Evolutionary conservation across 2,113 vertebrate species (phyloP).

Genomic region (Nibea albiflora): DNA sequence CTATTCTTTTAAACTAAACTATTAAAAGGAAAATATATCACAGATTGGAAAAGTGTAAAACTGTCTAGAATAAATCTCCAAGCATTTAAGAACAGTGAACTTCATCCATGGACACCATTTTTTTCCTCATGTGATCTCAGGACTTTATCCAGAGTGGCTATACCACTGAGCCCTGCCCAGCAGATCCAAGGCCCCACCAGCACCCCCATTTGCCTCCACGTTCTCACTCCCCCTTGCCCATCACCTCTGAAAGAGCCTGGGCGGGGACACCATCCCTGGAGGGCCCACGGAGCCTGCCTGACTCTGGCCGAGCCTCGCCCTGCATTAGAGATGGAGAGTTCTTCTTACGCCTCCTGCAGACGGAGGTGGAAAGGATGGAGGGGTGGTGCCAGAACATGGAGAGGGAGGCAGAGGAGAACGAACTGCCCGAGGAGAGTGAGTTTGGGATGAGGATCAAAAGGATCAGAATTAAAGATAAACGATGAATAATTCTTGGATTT

Average conservation of each 20-base stretch:
- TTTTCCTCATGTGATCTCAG: slow-evolving; percentile 44
- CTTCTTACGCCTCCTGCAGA: slow-evolving; percentile 96
- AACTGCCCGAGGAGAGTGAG: slow-evolving; percentile 96
- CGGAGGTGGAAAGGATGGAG: slow-evolving; percentile 97
- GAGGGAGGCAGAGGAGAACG: slow-evolving; percentile 94
- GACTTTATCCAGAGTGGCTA: slow-evolving; percentile 92
- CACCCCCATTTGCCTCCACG: slow-evolving; percentile 78
- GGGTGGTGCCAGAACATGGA: slow-evolving; percentile 99
- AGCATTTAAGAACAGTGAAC: neutral
- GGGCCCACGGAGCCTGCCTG: slow-evolving; percentile 95
- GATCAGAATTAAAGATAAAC: slow-evolving; percentile 1
- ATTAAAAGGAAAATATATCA: neutral
- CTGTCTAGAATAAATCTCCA: neutral
- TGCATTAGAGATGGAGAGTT: slow-evolving; percentile 96
- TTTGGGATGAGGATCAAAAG: slow-evolving; percentile 34
- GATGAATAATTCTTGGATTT: slow-evolving; percentile 20
- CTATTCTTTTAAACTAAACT: neutral
- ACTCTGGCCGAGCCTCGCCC: slow-evolving; percentile 94
- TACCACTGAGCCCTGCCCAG: slow-evolving; percentile 82
- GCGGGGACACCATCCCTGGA: slow-evolving; percentile 81
- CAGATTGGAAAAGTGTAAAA: no score
- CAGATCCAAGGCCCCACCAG: slow-evolving; percentile 81
- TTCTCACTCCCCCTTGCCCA: slow-evolving; percentile 81
- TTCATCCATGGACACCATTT: neutral
- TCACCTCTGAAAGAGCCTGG: slow-evolving; percentile 87